phyloP scores from a whole-genome alignment of 1,140 invertebrate species.

The Halictus rubicundus region DNA sequence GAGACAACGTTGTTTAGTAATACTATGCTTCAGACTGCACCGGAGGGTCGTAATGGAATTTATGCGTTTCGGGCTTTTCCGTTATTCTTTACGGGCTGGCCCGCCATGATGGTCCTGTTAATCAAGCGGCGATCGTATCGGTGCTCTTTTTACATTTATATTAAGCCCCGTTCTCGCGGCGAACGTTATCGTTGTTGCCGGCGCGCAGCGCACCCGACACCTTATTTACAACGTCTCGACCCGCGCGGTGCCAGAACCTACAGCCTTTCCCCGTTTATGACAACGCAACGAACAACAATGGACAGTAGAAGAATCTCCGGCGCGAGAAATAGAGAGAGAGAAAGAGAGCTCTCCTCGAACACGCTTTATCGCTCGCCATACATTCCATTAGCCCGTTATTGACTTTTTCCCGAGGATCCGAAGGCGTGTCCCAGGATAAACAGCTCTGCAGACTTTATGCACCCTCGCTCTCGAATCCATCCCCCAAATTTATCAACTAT shows the following conservation, averaged over 20 bases:
- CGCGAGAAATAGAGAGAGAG: no score
- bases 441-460: slow-evolving; percentile 21
- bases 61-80: slow-evolving; percentile 15
- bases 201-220: background rate
- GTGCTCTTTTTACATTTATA: background rate
- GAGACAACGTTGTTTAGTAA: slow-evolving; percentile 47
- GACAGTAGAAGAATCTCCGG: background rate
- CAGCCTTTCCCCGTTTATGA: background rate
- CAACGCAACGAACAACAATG: background rate
- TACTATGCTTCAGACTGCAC: slow-evolving; percentile 26
- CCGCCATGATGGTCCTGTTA: background rate
- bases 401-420: slow-evolving; percentile 12
- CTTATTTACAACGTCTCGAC: background rate
- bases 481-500: slow-evolving; percentile 45
- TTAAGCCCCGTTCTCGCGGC: background rate
- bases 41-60: slow-evolving; percentile 36
- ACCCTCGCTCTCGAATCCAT: slow-evolving; percentile 3
- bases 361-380: no score
- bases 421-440: slow-evolving; percentile 16
- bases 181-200: background rate
- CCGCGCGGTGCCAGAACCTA: background rate
- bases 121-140: background rate
- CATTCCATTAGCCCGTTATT: slow-evolving; percentile 12
- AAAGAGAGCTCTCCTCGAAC: background rate
- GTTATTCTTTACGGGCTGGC: background rate